phyloP scores from a whole-genome alignment of 2,797 vertebrate species.

The Pteronotus mesoamericanus region DNA sequence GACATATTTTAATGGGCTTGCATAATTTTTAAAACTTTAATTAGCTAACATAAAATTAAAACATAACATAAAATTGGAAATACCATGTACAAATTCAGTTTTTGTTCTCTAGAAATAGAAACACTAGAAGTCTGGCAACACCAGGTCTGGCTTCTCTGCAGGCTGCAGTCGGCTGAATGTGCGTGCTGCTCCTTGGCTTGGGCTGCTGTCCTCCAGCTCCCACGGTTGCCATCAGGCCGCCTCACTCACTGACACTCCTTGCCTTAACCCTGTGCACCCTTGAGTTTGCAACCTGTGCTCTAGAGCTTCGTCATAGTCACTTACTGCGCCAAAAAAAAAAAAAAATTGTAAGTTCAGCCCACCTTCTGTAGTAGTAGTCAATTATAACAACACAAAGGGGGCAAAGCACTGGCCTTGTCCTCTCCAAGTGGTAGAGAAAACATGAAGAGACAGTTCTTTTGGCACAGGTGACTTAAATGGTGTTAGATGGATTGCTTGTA shows the following conservation, averaged over 20 bases:
- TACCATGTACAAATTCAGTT: background rate
- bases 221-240: background rate
- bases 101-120: background rate
- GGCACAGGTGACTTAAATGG: background rate
- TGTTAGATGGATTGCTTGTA: background rate
- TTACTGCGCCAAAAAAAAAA: background rate
- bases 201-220: background rate
- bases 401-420: background rate
- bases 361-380: background rate
- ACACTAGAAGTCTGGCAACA: background rate
- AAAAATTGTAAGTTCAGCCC: background rate
- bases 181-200: background rate
- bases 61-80: background rate
- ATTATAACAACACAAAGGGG: background rate
- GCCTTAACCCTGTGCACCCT: background rate
- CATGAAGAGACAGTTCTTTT: background rate
- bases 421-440: background rate
- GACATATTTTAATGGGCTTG: background rate
- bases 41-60: background rate
- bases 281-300: background rate
- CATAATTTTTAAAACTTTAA: background rate
- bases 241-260: background rate
- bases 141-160: background rate
- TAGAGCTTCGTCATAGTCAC: background rate
- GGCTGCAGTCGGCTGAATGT: background rate